phyloP scores from a whole-genome alignment of 2,113 vertebrate species.

The human region DNA sequence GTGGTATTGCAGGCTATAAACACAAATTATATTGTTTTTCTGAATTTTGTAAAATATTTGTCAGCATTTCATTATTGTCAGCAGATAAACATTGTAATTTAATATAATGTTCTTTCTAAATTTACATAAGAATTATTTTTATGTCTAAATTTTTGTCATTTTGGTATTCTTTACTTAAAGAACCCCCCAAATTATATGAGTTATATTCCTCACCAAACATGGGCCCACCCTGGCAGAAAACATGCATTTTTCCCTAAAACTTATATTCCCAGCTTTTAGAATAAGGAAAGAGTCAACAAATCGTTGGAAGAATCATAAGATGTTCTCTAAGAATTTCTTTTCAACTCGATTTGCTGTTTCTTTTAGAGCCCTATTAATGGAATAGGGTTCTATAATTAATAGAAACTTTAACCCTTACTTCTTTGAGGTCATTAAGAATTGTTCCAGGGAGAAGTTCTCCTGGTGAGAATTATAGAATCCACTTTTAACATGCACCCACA shows the following conservation, averaged over 20 bases:
- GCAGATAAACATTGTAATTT: not conserved
- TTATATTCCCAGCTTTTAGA: not conserved
- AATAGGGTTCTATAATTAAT: not conserved
- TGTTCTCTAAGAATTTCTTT: conserved; percentile 42
- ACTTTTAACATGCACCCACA: not conserved
- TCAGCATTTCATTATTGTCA: not conserved
- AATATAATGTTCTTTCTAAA: not conserved
- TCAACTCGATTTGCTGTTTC: conserved; percentile 32
- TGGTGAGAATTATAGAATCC: conserved; percentile 5
- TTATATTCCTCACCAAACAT: not conserved
- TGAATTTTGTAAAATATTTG: not conserved
- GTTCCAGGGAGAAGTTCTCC: not conserved
- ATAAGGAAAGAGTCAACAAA: not conserved
- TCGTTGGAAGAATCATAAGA: not conserved
- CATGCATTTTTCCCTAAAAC: not conserved
- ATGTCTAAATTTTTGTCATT: not conserved
- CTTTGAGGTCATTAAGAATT: not conserved
- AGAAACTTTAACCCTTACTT: conserved; percentile 50
- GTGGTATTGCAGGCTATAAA: not conserved
- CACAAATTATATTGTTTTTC: not conserved
- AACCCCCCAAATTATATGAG: not conserved
- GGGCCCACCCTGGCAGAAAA: not conserved
- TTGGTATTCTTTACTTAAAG: not conserved
- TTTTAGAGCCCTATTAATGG: not conserved
- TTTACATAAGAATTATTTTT: not conserved